Conservation (phyloP, 2,888 invertebrate species). For the Lasioglossum malachurum region DNA sequence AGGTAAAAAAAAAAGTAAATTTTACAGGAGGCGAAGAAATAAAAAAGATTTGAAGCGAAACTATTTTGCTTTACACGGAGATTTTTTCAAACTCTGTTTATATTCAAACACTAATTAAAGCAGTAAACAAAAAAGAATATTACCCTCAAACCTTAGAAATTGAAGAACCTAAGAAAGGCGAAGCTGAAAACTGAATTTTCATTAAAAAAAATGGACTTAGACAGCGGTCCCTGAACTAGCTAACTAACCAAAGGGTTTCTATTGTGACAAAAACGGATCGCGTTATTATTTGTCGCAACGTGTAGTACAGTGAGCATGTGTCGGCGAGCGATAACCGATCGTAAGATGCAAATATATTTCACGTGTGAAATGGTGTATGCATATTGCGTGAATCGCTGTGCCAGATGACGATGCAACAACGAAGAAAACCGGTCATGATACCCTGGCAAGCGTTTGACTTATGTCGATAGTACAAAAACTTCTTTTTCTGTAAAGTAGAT, state of each 20-base stretch:
- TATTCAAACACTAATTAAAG: no score
- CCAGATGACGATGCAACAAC: conserved; percentile 5
- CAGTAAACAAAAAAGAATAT: no score
- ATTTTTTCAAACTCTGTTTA: no score
- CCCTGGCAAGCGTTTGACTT: conserved; percentile 23
- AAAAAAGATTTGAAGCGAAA: no score
- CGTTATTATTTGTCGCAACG: background rate
- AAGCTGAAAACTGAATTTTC: no score
- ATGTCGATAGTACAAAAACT: conserved; percentile 53
- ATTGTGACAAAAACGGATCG: background rate
- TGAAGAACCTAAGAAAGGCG: no score
- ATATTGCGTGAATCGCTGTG: conserved; percentile 36
- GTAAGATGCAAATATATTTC: conserved; percentile 44
- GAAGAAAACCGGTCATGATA: conserved; percentile 5
- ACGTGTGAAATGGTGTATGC: conserved; percentile 53
- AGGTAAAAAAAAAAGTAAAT: no score
- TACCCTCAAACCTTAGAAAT: no score
- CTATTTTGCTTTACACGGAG: no score
- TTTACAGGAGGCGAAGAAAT: no score
- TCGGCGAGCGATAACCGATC: background rate
- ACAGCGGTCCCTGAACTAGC: background rate
- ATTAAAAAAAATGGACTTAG: no score
- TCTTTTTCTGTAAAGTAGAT: conserved; percentile 24
- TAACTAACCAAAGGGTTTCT: background rate
- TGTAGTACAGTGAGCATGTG: background rate